phyloP scores from a whole-genome alignment of 2,888 invertebrate species.

The Pachymerium ferrugineum region DNA sequence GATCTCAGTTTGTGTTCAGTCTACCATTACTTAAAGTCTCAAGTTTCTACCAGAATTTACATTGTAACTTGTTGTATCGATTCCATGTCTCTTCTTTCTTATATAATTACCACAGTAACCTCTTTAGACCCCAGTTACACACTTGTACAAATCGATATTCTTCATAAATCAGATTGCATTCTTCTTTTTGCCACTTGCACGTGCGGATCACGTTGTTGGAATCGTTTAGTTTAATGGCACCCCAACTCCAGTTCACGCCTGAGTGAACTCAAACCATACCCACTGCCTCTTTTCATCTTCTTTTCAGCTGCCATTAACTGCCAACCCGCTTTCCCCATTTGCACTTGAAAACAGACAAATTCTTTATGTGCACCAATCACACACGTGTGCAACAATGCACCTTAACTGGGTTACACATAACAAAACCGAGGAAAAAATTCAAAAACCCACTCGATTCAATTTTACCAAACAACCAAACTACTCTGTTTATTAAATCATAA shows the following conservation, averaged over 20 bases:
- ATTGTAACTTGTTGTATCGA: no score
- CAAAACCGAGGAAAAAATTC: no score
- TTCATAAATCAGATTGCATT: constrained; percentile 16
- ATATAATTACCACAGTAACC: neutral
- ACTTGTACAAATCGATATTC: neutral
- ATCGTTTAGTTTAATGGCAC: constrained; percentile 19
- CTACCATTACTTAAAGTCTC: no score
- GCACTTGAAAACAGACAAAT: constrained; percentile 5
- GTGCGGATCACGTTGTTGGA: constrained; percentile 9
- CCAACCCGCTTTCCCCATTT: constrained; percentile 2
- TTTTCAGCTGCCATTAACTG: constrained; percentile 18
- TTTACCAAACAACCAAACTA: no score
- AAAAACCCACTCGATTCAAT: no score
- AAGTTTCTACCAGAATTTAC: no score
- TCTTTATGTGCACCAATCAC: neutral
- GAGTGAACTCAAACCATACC: constrained; percentile 12
- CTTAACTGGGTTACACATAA: no score
- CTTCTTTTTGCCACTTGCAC: constrained; percentile 17
- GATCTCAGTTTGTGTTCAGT: no score
- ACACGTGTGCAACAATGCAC: no score
- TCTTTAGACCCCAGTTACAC: neutral
- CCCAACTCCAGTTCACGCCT: constrained; percentile 12
- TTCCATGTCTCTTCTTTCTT: no score
- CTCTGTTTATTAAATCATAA: neutral
- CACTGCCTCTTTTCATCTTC: constrained; percentile 14